A percentile compares a stretch with the other conserved stretches of the same genome.
phyloP scores from a whole-genome alignment of 2,113 vertebrate genomes.

The Protobothrops flavoviridis region DNA sequence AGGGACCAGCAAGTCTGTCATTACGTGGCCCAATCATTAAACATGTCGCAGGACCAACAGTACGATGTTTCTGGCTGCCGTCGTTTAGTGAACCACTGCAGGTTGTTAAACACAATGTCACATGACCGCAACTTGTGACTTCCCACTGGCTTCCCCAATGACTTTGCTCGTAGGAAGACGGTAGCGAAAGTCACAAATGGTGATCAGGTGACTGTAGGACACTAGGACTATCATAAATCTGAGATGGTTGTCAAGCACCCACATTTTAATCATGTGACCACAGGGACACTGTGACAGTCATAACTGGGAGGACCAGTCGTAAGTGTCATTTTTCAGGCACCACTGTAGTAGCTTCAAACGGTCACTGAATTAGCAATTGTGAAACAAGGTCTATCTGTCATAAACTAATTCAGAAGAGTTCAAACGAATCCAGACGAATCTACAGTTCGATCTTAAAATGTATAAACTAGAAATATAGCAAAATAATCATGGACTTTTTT shows the following conservation, averaged over 20 bases:
- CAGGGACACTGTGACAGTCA: neutral
- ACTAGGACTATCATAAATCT: neutral
- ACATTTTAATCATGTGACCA: neutral
- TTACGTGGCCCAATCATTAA: neutral
- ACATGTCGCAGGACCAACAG: neutral
- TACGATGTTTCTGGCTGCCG: neutral
- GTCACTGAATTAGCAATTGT: neutral
- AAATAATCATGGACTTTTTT: neutral
- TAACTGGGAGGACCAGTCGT: neutral
- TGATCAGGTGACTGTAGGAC: neutral
- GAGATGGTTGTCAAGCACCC: neutral
- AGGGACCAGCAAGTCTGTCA: neutral
- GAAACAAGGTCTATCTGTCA: neutral
- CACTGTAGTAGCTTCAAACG: neutral
- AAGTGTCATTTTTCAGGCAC: neutral
- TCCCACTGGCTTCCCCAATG: neutral
- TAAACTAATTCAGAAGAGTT: neutral
- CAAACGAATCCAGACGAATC: neutral
- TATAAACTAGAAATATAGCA: neutral
- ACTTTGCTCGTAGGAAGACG: neutral
- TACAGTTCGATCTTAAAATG: neutral
- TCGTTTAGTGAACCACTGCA: neutral
- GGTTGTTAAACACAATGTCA: neutral
- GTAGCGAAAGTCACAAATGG: neutral
- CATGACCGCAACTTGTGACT: neutral